Evolutionary conservation across 2,797 vertebrate species (phyloP).

Genomic region (Acanthurus tractus): DNA sequence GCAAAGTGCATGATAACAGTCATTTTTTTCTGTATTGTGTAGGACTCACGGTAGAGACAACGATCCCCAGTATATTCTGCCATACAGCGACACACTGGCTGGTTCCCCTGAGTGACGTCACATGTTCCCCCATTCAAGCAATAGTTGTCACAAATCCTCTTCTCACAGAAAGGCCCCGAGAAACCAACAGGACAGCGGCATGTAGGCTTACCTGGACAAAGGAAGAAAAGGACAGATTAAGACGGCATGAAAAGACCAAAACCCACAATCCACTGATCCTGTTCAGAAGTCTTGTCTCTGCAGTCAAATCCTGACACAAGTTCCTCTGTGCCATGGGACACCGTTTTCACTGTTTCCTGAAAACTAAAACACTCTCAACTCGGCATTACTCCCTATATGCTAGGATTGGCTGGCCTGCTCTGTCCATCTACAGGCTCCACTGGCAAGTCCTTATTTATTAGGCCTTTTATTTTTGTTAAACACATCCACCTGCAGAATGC

Average conservation of each 20-base stretch:
- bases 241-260: neutral
- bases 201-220: conserved; percentile 90
- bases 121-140: conserved; percentile 96
- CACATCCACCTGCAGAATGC: no score
- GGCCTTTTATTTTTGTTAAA: no score
- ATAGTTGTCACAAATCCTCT: conserved; percentile 91
- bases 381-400: neutral
- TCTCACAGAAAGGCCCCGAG: conserved; percentile 93
- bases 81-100: conserved; percentile 92
- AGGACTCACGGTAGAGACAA: conserved; percentile 94
- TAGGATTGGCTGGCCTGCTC: no score
- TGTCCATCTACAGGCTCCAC: neutral
- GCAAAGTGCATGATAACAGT: conserved; percentile 1
- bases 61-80: conserved; percentile 95
- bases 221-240: conserved; percentile 1
- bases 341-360: neutral
- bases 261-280: neutral
- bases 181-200: conserved; percentile 93
- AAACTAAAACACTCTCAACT: conserved; percentile 4
- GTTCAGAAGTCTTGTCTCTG: neutral
- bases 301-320: neutral
- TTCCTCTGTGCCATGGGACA: neutral
- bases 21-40: neutral
- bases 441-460: no score
- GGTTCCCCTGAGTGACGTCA: conserved; percentile 93